These are phyloP conservation scores for Microcebus lehilahytsara DNA, from an alignment of 2,113 vertebrate genomes.

Conservation along the genomic window DNA sequence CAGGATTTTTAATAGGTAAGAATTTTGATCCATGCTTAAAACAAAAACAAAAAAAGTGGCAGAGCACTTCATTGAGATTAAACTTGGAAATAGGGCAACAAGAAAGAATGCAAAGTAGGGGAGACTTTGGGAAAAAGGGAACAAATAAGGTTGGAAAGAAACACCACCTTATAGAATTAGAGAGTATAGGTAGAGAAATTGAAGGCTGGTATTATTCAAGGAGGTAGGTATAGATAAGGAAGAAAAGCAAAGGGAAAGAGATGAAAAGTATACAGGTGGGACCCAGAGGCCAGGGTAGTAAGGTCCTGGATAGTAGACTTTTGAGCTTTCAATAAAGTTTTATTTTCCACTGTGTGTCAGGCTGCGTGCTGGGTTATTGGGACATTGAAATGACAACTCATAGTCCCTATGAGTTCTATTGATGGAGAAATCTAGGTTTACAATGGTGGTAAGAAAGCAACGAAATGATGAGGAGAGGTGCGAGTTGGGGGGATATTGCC, in stretches of 20 bases:
- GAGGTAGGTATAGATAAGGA: background rate
- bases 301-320: background rate
- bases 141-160: conserved; percentile 13
- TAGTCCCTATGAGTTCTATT: background rate
- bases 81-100: background rate
- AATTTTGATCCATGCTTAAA: conserved; percentile 14
- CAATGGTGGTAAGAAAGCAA: background rate
- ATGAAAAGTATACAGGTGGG: background rate
- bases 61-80: background rate
- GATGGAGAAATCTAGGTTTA: background rate
- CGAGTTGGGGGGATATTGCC: background rate
- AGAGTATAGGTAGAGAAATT: background rate
- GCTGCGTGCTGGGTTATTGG: background rate
- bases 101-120: background rate
- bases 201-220: background rate
- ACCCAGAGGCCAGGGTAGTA: background rate
- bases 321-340: background rate
- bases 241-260: background rate
- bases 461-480: background rate
- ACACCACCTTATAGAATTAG: background rate
- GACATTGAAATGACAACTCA: background rate
- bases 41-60: background rate
- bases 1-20: background rate
- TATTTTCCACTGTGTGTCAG: background rate
- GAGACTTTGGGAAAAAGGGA: background rate